phyloP scores from a whole-genome alignment of 2,113 vertebrate genomes.

The Cyanoliseus patagonus region DNA sequence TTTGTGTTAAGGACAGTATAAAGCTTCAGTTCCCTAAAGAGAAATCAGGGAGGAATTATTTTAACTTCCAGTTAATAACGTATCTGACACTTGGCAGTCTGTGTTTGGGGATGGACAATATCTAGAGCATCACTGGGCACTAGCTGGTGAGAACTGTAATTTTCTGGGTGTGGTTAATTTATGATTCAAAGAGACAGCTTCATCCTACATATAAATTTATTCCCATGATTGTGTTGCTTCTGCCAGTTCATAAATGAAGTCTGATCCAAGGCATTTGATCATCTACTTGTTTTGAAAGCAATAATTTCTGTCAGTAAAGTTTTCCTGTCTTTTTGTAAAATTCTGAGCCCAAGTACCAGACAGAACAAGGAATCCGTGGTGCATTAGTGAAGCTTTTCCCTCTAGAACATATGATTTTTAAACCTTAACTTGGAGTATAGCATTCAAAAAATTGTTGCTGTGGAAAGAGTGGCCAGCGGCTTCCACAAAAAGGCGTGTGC shows the following conservation, averaged over 20 bases:
- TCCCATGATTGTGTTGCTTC: neutral
- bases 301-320: neutral
- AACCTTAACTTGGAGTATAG: neutral
- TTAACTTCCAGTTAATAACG: neutral
- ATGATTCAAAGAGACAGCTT: neutral
- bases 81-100: neutral
- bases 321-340: neutral
- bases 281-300: neutral
- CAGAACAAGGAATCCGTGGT: neutral
- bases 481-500: neutral
- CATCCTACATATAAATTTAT: conserved; percentile 26
- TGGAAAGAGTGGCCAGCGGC: neutral
- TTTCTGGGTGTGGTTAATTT: neutral
- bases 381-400: neutral
- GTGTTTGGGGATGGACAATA: neutral
- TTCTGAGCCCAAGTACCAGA: neutral
- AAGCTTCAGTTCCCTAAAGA: neutral
- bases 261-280: neutral
- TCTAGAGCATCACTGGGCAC: neutral
- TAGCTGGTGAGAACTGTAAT: neutral
- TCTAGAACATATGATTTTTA: neutral
- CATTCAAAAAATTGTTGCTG: neutral
- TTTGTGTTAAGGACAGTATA: neutral
- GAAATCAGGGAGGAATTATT: neutral
- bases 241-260: neutral